Percentiles rank a stretch among this genome's conserved stretches.
These are phyloP conservation scores for Rhineura floridana DNA, from an alignment of 2,113 vertebrate genomes.

Conservation along the genomic window DNA sequence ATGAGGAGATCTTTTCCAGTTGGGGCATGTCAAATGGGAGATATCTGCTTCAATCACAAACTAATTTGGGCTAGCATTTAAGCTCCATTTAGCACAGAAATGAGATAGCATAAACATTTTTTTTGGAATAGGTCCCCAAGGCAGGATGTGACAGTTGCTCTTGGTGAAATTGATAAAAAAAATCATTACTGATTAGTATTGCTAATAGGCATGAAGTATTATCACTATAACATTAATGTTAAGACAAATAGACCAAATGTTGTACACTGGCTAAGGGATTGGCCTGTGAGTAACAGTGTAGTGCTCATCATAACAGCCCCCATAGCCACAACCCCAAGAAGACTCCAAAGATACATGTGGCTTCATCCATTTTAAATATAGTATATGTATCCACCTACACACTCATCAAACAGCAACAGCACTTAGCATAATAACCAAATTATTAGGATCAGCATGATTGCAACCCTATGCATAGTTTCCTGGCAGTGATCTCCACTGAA, in stretches of 20 bases:
- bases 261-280: background rate
- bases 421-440: background rate
- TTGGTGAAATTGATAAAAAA: constrained; percentile 56
- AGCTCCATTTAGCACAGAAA: constrained; percentile 63
- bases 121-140: constrained; percentile 34
- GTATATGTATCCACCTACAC: background rate
- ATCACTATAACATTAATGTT: constrained; percentile 30
- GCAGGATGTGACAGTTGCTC: constrained; percentile 32
- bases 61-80: constrained; percentile 65
- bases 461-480: no score
- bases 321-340: background rate
- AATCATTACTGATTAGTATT: constrained; percentile 59
- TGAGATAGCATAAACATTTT: constrained; percentile 67
- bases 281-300: background rate
- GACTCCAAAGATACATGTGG: background rate
- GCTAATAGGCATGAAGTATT: constrained; percentile 52
- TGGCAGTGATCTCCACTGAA: no score
- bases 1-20: constrained; percentile 62
- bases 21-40: constrained; percentile 60
- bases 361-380: background rate
- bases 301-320: background rate
- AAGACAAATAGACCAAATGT: background rate
- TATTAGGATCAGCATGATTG: background rate
- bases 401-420: background rate
- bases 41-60: constrained; percentile 65